Conservation (phyloP, 2,888 invertebrate genomes). For the Micoletzkya japonica region DNA sequence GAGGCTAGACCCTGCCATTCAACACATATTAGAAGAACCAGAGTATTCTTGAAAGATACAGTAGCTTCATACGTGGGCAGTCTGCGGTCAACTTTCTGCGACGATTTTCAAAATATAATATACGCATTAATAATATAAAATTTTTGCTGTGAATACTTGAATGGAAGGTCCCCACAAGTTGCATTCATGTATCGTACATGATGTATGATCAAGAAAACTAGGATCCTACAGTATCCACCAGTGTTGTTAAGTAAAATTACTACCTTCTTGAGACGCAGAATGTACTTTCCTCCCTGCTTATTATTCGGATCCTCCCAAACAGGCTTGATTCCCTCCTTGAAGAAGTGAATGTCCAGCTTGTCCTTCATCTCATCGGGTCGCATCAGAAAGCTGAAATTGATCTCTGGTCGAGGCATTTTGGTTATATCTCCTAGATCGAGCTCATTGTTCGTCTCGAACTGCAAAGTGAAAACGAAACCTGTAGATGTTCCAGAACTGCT, state of each 20-base stretch:
- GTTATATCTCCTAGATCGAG: not conserved
- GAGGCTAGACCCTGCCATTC: constrained; percentile 83
- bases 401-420: not conserved
- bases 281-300: constrained; percentile 96
- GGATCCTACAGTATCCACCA: too few relatives aligned
- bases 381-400: constrained; percentile 7
- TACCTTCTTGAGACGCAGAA: constrained; percentile 81
- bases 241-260: too few relatives aligned
- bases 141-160: too few relatives aligned
- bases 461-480: constrained; percentile 65
- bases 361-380: constrained; percentile 74
- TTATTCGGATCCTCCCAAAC: constrained; percentile 99
- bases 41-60: not conserved
- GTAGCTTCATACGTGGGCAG: too few relatives aligned
- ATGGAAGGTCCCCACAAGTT: not conserved
- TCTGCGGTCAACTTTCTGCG: too few relatives aligned
- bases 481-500: constrained; percentile 97
- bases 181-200: not conserved
- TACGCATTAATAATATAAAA: too few relatives aligned
- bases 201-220: too few relatives aligned
- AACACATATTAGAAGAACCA: too few relatives aligned
- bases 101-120: too few relatives aligned
- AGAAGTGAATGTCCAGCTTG: constrained; percentile 89
- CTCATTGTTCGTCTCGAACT: not conserved
- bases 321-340: constrained; percentile 95